Evolutionary conservation across 64 coral and sea anemone genomes (phyloP).

Genomic region (Pocillopora damicornis): DNA sequence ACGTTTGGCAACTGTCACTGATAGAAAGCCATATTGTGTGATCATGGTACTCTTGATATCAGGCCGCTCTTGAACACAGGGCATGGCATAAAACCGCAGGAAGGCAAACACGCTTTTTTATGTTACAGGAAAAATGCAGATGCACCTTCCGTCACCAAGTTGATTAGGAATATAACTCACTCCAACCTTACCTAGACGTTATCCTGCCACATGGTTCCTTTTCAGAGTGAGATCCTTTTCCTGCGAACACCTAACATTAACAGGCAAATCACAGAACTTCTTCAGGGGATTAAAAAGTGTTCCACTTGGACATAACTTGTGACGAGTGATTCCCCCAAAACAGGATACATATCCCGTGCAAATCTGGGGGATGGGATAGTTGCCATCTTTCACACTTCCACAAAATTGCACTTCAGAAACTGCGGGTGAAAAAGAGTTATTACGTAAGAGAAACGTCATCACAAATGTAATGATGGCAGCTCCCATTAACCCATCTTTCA

Average conservation of each 20-base stretch:
- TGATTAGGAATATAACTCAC: not conserved
- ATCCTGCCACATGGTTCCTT: not conserved
- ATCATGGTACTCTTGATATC: too few species aligned
- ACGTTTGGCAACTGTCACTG: too few species aligned
- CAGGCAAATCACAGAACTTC: not conserved
- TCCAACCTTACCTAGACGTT: not conserved
- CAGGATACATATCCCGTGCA: slow-evolving; percentile 30
- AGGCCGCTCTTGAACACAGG: too few species aligned
- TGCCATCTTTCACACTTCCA: slow-evolving; percentile 24
- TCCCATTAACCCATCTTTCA: too few species aligned
- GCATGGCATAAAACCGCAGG: too few species aligned
- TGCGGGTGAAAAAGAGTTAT: not conserved
- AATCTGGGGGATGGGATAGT: slow-evolving; percentile 15
- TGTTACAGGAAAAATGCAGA: too few species aligned
- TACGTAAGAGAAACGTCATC: too few species aligned
- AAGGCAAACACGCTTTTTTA: too few species aligned
- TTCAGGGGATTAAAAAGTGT: not conserved
- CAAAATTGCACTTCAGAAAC: slow-evolving; percentile 33
- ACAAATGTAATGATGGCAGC: too few species aligned
- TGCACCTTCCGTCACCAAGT: not conserved
- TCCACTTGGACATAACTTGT: slow-evolving; percentile 10
- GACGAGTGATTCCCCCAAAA: slow-evolving; percentile 12
- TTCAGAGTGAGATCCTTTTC: not conserved
- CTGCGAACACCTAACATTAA: not conserved
- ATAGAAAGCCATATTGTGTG: too few species aligned